phyloP scores from a whole-genome alignment of 2,113 vertebrate species.

The Syrmaticus mikado region DNA sequence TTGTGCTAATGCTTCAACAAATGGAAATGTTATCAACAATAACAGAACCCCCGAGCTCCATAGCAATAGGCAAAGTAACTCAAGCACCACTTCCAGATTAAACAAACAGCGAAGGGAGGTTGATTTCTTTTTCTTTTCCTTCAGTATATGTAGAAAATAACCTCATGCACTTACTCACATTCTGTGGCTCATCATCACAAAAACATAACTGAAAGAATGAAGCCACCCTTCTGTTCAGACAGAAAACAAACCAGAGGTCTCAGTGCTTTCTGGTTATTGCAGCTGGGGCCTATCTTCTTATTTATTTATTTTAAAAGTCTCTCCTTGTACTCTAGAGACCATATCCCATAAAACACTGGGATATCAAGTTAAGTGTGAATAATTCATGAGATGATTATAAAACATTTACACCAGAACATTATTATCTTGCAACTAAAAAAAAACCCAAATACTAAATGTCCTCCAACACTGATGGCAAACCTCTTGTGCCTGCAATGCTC shows the following conservation, averaged over 20 bases:
- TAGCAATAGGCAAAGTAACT: slow-evolving; percentile 40
- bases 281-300: slow-evolving; percentile 36
- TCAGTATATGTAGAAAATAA: slow-evolving; percentile 39
- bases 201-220: slow-evolving; percentile 55
- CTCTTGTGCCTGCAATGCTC: neutral
- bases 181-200: slow-evolving; percentile 34
- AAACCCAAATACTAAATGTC: neutral
- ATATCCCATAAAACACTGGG: slow-evolving; percentile 33
- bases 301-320: slow-evolving; percentile 60
- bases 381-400: slow-evolving; percentile 75
- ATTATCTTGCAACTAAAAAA: slow-evolving; percentile 47
- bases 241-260: slow-evolving; percentile 47
- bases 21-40: neutral
- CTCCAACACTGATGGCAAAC: slow-evolving; percentile 14
- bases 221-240: slow-evolving; percentile 15
- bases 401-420: slow-evolving; percentile 70
- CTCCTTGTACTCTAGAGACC: slow-evolving; percentile 30
- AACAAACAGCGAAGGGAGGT: neutral
- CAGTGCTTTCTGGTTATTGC: slow-evolving; percentile 48
- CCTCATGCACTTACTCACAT: slow-evolving; percentile 21
- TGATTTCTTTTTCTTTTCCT: slow-evolving; percentile 35
- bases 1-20: neutral
- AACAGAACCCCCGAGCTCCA: slow-evolving; percentile 10
- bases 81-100: slow-evolving; percentile 31
- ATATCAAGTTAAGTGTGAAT: slow-evolving; percentile 67